Conservation (phyloP, 2,888 invertebrate species). For the Cyclophora punctaria region DNA sequence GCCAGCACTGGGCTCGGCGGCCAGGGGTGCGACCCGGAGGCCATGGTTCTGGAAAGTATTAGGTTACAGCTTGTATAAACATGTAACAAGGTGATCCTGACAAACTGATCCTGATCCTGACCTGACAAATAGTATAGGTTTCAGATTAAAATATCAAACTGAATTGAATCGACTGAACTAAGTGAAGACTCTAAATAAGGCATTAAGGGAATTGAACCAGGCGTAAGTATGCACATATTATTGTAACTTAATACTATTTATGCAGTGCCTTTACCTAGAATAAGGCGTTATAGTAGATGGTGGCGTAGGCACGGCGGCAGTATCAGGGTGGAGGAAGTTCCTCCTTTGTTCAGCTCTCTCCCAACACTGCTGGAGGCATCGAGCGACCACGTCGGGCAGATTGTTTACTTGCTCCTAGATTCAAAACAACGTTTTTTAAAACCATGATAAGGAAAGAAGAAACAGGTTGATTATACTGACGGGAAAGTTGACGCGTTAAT, state of each 20-base stretch:
- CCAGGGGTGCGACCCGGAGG: slow-evolving; percentile 83
- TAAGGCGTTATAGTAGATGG: slow-evolving; percentile 75
- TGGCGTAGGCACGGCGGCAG: slow-evolving; percentile 79
- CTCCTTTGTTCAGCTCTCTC: slow-evolving; percentile 87
- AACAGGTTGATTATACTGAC: too few relatives aligned
- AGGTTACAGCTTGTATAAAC: too few relatives aligned
- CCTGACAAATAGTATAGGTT: neutral
- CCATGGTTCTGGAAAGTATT: slow-evolving; percentile 68
- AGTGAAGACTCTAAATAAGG: too few relatives aligned
- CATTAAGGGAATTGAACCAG: neutral
- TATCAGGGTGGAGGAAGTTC: slow-evolving; percentile 91
- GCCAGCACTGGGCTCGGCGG: slow-evolving; percentile 85
- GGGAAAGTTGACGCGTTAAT: too few relatives aligned
- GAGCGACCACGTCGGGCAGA: slow-evolving; percentile 87
- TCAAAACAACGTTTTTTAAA: neutral
- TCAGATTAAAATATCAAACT: neutral
- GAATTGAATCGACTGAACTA: too few relatives aligned
- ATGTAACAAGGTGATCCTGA: neutral
- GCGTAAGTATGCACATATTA: neutral
- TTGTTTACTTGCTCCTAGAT: slow-evolving; percentile 85
- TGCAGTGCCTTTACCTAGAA: slow-evolving; percentile 60
- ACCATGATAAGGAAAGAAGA: too few relatives aligned
- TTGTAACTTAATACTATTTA: neutral
- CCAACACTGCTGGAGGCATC: slow-evolving; percentile 84
- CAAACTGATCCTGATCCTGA: neutral